Base-by-base conservation (phyloP, 2,888 invertebrate species). In the Macaria notata region DNA sequence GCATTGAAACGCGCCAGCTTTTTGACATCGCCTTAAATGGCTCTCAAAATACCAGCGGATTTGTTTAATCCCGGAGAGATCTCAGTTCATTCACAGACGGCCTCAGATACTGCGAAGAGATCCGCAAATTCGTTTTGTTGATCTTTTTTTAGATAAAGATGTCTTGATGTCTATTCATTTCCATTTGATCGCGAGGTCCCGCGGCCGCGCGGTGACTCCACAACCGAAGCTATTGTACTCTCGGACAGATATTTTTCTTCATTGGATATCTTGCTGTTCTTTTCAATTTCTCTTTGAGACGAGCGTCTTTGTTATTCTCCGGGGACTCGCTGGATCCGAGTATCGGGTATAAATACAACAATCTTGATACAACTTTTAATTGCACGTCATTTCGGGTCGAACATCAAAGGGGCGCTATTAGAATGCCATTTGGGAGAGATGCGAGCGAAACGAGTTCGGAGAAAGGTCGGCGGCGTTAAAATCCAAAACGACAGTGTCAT, bases 1-100 rank as follows among this genome's bases (percentile, higher is more conserved):
- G 59, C 54, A 59, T 59, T 51, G 54, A 59, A 48, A 51, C 41
- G 9, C 46, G 29, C 31, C 54, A 46, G 44, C 44, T n/a, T 50
- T 54, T 44, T 59, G 46, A 54, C 57, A 49, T 49, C 54, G 38
- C 54, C 54, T 48, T 48, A 69, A 71, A 71, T 63, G 68, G 62
- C 61, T 71, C 70, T 69, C 61, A 60, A 59, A 54, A 59, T 54
- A 67, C 64, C 48, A 63, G 61, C 64, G 63, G 70, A 71, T 76
- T 76, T 76, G 73, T 79, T 76, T 82, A 80, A 82, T 83, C 78
- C 75, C 73, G 65, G 41, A 73, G 75, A 65, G 71, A 72, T 72
- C 76, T 72, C 75, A 76, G 76, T 76, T 81, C 78, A 83, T 80
- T 84, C 78, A 77, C 76, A 78, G 76, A 78, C 74, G 73, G 70